Conservation (phyloP, 1,140 invertebrate genomes). For the Aradophagus sp. region DNA sequence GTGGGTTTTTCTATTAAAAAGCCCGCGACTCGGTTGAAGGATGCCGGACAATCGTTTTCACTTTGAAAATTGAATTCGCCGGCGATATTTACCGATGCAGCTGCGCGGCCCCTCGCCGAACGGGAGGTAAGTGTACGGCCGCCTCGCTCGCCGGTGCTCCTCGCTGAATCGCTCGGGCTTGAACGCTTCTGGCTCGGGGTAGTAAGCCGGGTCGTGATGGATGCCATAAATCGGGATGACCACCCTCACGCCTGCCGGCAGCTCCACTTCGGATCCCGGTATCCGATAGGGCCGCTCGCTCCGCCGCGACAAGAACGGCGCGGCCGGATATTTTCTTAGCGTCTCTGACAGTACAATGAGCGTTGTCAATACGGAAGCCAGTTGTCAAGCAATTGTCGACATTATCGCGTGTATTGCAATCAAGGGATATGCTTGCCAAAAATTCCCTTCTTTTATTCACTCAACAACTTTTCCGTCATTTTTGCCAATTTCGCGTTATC, state of each 20-base stretch:
- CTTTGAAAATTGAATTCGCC: too few species aligned
- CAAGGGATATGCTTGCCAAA: too few species aligned
- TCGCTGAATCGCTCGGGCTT: slow-evolving; percentile 80
- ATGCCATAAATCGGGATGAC: slow-evolving; percentile 78
- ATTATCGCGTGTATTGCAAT: too few species aligned
- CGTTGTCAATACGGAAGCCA: too few species aligned
- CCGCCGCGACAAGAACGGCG: slow-evolving; percentile 71
- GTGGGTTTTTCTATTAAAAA: too few species aligned
- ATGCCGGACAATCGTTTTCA: too few species aligned
- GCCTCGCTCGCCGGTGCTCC: slow-evolving; percentile 69
- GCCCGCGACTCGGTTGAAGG: too few species aligned
- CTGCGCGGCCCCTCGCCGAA: slow-evolving; percentile 86
- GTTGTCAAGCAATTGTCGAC: too few species aligned
- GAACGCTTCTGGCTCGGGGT: slow-evolving; percentile 80
- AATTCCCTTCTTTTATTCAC: too few species aligned
- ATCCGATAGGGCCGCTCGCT: slow-evolving; percentile 69
- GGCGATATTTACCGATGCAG: slow-evolving; percentile 80
- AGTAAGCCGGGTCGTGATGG: slow-evolving; percentile 80
- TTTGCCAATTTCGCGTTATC: too few species aligned
- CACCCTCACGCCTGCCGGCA: slow-evolving; percentile 73
- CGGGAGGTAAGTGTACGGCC: slow-evolving; percentile 80
- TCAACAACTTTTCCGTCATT: too few species aligned
- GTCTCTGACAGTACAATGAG: too few species aligned
- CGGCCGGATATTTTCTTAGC: slow-evolving; percentile 75
- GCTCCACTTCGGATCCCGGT: slow-evolving; percentile 64